Conservation (phyloP, 1,140 invertebrate species). For the Ylistrum balloti region DNA sequence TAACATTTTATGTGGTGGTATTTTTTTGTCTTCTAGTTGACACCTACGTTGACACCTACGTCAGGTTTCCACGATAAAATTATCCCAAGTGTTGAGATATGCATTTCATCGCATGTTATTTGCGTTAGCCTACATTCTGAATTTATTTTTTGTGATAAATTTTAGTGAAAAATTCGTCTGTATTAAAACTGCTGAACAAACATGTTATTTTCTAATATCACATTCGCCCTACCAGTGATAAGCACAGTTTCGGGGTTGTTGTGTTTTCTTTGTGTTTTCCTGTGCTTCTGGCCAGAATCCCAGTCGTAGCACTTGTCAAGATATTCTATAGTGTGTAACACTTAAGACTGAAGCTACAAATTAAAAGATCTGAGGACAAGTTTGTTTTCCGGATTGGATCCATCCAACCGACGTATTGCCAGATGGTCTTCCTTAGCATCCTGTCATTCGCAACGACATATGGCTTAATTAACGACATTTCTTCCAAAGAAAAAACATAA, state of each 20-base stretch:
- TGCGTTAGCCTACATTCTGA: too few relatives aligned
- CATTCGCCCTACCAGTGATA: too few relatives aligned
- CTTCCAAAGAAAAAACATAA: too few relatives aligned
- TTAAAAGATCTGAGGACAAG: neutral
- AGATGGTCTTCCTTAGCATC: too few relatives aligned
- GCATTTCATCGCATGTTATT: too few relatives aligned
- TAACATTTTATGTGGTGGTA: neutral
- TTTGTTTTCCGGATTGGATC: neutral
- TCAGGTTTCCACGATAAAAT: neutral
- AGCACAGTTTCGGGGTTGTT: neutral
- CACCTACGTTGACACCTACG: too few relatives aligned
- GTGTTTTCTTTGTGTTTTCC: neutral
- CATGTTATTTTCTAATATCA: neutral
- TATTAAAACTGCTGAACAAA: neutral
- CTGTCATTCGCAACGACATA: too few relatives aligned
- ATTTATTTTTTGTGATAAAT: neutral
- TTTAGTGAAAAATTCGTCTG: neutral
- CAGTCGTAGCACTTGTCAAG: constrained; percentile 8
- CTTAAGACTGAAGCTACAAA: constrained; percentile 24
- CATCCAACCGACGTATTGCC: too few relatives aligned
- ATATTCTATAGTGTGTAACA: neutral
- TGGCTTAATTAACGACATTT: too few relatives aligned
- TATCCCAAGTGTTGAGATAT: too few relatives aligned
- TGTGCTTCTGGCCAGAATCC: neutral
- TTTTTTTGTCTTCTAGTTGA: neutral